A percentile compares a stretch with the other conserved stretches of the same genome.
Conservation (phyloP, 2,797 vertebrate genomes). For the Bradypodion pumilum region DNA sequence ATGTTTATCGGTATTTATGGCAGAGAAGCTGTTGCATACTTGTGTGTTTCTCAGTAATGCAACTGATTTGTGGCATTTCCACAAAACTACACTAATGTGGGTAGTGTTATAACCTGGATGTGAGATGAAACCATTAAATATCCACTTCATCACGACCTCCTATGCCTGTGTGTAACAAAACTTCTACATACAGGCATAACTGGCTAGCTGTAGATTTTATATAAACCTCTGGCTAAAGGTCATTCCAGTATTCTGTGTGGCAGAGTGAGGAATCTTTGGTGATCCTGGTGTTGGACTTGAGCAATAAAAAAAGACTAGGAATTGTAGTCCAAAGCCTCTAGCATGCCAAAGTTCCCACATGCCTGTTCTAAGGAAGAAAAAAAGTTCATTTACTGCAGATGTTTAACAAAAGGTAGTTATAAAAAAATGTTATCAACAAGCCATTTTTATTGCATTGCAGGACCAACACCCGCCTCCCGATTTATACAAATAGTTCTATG, state of each 20-base stretch:
- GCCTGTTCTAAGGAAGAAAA: neutral
- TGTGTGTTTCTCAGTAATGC: neutral
- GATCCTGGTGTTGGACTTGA: neutral
- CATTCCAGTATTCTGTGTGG: too few relatives aligned
- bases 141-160: too few relatives aligned
- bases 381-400: neutral
- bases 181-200: neutral
- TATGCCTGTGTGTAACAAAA: too few relatives aligned
- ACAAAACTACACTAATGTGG: too few relatives aligned
- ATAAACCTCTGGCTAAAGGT: neutral
- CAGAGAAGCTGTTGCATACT: neutral
- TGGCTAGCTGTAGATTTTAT: neutral
- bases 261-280: neutral
- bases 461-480: neutral
- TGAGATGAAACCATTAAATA: too few relatives aligned
- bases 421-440: neutral
- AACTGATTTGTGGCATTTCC: neutral
- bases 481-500: constrained; percentile 11
- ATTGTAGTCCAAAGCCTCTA: neutral
- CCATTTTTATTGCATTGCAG: neutral
- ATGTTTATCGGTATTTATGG: neutral
- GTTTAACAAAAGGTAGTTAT: neutral
- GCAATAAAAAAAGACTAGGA: neutral
- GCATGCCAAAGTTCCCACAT: neutral
- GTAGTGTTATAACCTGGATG: too few relatives aligned